Evolutionary conservation across 2,888 invertebrate species (phyloP), one percentile per base, ranked within the genome.

Genomic region (Eledone cirrhosa): DNA sequence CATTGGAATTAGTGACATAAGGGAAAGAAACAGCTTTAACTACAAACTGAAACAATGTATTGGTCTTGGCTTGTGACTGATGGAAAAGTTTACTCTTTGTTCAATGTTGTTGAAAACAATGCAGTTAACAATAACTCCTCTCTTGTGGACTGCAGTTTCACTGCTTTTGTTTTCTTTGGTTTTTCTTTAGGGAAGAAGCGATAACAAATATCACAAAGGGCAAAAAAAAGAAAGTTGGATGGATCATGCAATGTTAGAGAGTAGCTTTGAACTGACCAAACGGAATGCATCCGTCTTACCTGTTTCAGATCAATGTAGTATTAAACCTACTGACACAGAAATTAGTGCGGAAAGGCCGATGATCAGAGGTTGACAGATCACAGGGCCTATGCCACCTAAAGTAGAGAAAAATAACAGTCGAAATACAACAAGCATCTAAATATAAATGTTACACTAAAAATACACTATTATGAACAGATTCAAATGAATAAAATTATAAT

Each of bases 311-410:
- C 76, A 76, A 76, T 76, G 76, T 76, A 72, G 72, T 72, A 72
- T 72, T 72, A 76, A 76, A 76, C 48, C 47, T 47, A 76, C 76
- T 76, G 76, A 76, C 24, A 76, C 27, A 76, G 76, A 76, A 76
- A 76, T 76, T 47, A 76, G 76, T 76, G 47, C 76, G 76, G 76
- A 76, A 47, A 76, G 76, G 48, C 76, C 76, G 47, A 76, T 41
- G 48, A 76, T 47, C 48, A 48, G 14, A 27, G 76, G 76, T 47
- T 76, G 41, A 24, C 47, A 76, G 48, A 76, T 48, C 76, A 76
- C 76, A 22, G 76, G 76, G 76, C 76, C 76, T 76, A 76, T 76
- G 76, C 76, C 76, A 76, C 76, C 76, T 76, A 76, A 48, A 48
- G 76, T 72, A 48, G 76, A 76, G 76, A 76, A 48, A 76, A 76